Evolutionary conservation across 2,888 invertebrate species (phyloP), one percentile per base, ranked within the genome.

Genomic region (Eupithecia dodoneata): DNA sequence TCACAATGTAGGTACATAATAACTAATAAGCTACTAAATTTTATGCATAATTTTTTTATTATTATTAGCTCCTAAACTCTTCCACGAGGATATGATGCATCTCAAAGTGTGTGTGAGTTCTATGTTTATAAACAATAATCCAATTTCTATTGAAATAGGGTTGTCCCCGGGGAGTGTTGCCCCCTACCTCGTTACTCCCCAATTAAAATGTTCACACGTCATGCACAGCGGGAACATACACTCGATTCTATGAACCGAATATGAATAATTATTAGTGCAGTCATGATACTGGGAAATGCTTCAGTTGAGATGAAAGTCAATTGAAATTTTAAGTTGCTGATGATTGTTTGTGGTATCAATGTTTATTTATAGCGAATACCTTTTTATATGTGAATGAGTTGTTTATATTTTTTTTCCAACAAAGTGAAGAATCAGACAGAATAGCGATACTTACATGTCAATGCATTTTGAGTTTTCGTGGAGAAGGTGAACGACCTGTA

Each of bases 131-230:
- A 42, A 77, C 42, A 75, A 78, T 71, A 72, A 73, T 73, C 71
- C n/a, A 49, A 72, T 72, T 77, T 73, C 59, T 75, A 18, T 71
- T 82, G 81, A 85, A 84, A 82, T 86, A 85, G 91, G 91, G 87
- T 87, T 86, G 90, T 89, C 88, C 92, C 92, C 69, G 13, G 12
- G 47, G 10, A 70, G 70, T 70, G 71, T 45, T 73, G 74, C 76
- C 78, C 78, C 88, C 83, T 76, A 59, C 79, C 80, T 79, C 73
- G 81, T 82, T 84, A 85, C 82, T 83, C 85, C 83, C 90, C 93
- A 94, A 94, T 94, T 94, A 94, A 93, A 93, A 88, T 91, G 92
- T 94, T 94, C 94, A 94, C 94, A 94, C 94, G 90, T 94, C 88
- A 84, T 77, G 82, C 93, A 74, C 93, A 87, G 93, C 92, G 92